Conservation (phyloP, 2,797 vertebrate genomes). For the Naso thynnoides region DNA sequence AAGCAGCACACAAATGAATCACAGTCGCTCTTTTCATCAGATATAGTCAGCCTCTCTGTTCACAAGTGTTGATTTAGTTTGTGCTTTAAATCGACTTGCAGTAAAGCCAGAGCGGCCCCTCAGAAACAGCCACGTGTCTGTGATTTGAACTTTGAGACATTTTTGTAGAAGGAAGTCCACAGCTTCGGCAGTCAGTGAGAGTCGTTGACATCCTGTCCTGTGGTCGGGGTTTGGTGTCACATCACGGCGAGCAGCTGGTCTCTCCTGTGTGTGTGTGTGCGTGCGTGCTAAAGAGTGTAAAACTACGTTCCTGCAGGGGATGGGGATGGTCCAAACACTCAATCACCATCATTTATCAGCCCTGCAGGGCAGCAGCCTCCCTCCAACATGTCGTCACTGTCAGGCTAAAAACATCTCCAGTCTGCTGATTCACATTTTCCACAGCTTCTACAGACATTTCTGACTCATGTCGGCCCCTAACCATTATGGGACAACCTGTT, state of each 20-base stretch:
- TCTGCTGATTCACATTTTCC: conserved; percentile 6
- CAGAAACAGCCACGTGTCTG: no score
- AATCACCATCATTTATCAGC: conserved; percentile 44
- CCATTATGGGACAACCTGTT: no score
- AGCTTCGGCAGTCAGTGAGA: conserved; percentile 1
- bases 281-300: conserved; percentile 44
- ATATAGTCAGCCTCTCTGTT: no score
- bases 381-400: conserved; percentile 14
- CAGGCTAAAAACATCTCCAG: neutral
- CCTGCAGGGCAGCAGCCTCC: conserved; percentile 10
- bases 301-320: conserved; percentile 45
- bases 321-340: conserved; percentile 40
- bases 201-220: neutral
- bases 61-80: no score
- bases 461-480: no score
- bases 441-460: neutral
- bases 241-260: conserved; percentile 21
- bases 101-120: no score
- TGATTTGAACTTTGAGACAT: neutral
- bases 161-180: neutral
- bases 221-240: neutral
- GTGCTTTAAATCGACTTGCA: no score
- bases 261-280: conserved; percentile 5
- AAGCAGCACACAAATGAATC: no score
- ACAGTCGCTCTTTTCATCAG: no score